Conservation (phyloP, 30 jellyfish, hydroid and myxozoan species). For the Rhopilema esculentum region DNA sequence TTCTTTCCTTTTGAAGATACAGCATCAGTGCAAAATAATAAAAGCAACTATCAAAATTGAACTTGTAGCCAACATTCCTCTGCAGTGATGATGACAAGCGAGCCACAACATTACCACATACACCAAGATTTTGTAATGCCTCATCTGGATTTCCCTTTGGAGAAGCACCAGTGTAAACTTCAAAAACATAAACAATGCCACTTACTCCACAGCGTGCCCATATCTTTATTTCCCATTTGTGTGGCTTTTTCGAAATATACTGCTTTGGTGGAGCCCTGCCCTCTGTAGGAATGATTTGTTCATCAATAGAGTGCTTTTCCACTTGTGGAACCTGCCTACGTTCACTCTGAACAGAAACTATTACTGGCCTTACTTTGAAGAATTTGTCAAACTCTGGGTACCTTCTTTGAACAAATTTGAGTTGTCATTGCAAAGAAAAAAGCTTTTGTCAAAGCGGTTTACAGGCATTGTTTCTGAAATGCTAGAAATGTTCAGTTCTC, state of each 20-base stretch:
- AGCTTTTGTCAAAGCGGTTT: too few relatives aligned
- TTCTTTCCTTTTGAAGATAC: slow-evolving; percentile 21
- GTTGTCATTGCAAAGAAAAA: slow-evolving; percentile 47
- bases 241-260: slow-evolving; percentile 51
- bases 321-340: slow-evolving; percentile 44
- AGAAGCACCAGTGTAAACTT: slow-evolving; percentile 29
- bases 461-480: too few relatives aligned
- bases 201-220: slow-evolving; percentile 64
- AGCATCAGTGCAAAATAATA: slow-evolving; percentile 6
- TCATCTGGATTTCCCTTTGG: not conserved
- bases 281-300: slow-evolving; percentile 40
- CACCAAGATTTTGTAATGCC: slow-evolving; percentile 9
- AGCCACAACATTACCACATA: slow-evolving; percentile 37
- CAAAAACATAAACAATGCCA: slow-evolving; percentile 19
- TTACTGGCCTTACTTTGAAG: slow-evolving; percentile 30
- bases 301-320: slow-evolving; percentile 42
- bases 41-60: slow-evolving; percentile 28
- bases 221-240: slow-evolving; percentile 60
- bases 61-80: slow-evolving; percentile 9
- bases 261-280: slow-evolving; percentile 18
- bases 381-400: slow-evolving; percentile 19
- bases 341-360: not conserved
- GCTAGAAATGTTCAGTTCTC: too few relatives aligned
- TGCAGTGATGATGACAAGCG: slow-evolving; percentile 15
- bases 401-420: not conserved